phyloP scores from a whole-genome alignment of 2,113 vertebrate species.

The Passer domesticus region DNA sequence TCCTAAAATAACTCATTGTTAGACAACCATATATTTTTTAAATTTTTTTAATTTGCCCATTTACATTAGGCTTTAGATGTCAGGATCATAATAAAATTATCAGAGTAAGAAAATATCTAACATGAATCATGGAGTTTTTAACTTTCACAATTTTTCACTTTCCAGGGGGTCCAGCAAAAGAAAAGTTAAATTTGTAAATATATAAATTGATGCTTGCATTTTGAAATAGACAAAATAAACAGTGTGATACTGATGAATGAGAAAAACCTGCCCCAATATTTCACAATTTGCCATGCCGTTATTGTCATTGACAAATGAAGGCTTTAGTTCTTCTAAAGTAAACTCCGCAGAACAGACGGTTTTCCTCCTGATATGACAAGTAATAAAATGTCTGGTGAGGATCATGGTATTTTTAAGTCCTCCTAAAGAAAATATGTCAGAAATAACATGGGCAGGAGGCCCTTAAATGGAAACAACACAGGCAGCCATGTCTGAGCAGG shows the following conservation, averaged over 20 bases:
- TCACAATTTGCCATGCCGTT: background rate
- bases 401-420: background rate
- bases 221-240: background rate
- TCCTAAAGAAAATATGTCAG: background rate
- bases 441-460: background rate
- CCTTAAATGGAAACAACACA: background rate
- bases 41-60: background rate
- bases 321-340: background rate
- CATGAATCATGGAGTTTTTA: background rate
- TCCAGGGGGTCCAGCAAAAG: background rate
- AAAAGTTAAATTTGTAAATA: background rate
- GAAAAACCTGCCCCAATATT: background rate
- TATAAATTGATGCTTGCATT: background rate
- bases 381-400: background rate
- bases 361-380: background rate
- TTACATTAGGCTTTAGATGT: background rate
- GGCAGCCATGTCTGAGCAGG: background rate
- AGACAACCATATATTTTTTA: rapidly evolving
- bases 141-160: background rate
- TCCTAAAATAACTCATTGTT: background rate
- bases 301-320: background rate
- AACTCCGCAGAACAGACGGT: background rate
- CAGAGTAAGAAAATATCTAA: background rate
- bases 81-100: background rate
- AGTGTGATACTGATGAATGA: background rate